phyloP scores from a whole-genome alignment of 2,113 vertebrate species.

The Pundamilia nyererei region DNA sequence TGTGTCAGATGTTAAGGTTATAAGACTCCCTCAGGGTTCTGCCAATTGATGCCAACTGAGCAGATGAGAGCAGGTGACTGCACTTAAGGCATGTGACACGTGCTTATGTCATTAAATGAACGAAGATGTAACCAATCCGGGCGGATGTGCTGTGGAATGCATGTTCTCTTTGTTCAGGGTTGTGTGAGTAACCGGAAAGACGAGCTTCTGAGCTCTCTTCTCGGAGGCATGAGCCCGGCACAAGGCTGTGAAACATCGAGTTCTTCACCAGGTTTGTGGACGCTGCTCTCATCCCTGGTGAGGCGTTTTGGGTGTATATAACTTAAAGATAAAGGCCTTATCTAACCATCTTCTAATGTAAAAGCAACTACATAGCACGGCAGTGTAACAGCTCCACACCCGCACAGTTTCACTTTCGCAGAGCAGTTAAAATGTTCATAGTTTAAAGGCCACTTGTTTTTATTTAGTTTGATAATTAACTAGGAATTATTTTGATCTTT shows the following conservation, averaged over 20 bases:
- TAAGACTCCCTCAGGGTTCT: not conserved
- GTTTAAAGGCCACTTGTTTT: not conserved
- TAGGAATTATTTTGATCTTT: not conserved
- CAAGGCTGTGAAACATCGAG: not conserved
- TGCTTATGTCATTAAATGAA: not conserved
- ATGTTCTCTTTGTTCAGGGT: not conserved
- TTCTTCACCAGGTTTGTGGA: not conserved
- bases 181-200: not conserved
- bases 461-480: constrained; percentile 4
- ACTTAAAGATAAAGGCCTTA: not conserved
- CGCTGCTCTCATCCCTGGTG: not conserved
- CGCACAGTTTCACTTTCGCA: not conserved
- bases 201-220: not conserved
- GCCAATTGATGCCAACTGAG: not conserved
- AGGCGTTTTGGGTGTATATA: rapidly evolving
- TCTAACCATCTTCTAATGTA: not conserved
- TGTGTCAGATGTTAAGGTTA: not conserved
- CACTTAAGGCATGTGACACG: not conserved
- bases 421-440: not conserved
- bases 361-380: rapidly evolving
- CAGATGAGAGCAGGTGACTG: not conserved
- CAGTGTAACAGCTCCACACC: not conserved
- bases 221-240: rapidly evolving
- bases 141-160: not conserved
- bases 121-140: not conserved